Conservation (phyloP, 2,113 vertebrate species). For the Syngnathus floridae region DNA sequence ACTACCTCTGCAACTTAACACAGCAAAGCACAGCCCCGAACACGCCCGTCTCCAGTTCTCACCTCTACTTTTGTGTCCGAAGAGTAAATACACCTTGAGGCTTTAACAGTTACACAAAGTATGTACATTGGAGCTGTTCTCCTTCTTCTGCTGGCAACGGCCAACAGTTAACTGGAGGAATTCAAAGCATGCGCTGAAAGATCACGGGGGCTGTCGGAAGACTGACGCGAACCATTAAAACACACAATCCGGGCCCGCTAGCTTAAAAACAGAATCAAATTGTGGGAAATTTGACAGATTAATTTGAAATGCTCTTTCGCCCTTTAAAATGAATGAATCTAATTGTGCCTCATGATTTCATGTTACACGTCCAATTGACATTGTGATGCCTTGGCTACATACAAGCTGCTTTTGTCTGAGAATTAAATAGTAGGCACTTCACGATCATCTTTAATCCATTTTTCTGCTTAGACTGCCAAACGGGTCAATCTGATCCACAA, state of each 20-base stretch:
- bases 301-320: neutral
- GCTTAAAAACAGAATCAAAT: neutral
- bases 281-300: too few relatives aligned
- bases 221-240: neutral
- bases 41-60: neutral
- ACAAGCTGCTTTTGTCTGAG: too few relatives aligned
- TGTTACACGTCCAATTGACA: too few relatives aligned
- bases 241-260: neutral
- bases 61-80: neutral
- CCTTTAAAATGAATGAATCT: neutral
- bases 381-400: too few relatives aligned
- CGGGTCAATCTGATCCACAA: neutral
- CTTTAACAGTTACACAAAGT: neutral
- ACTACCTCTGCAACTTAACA: neutral
- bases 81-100: neutral
- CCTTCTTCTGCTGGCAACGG: neutral
- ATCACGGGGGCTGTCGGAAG: neutral
- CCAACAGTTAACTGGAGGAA: conserved; percentile 3
- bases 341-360: too few relatives aligned
- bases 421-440: too few relatives aligned
- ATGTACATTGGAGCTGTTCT: neutral
- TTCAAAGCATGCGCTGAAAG: neutral
- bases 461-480: neutral
- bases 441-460: neutral
- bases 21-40: neutral